phyloP scores from a whole-genome alignment of 92 coral and sea anemone species.

The Phenganax subtilis region DNA sequence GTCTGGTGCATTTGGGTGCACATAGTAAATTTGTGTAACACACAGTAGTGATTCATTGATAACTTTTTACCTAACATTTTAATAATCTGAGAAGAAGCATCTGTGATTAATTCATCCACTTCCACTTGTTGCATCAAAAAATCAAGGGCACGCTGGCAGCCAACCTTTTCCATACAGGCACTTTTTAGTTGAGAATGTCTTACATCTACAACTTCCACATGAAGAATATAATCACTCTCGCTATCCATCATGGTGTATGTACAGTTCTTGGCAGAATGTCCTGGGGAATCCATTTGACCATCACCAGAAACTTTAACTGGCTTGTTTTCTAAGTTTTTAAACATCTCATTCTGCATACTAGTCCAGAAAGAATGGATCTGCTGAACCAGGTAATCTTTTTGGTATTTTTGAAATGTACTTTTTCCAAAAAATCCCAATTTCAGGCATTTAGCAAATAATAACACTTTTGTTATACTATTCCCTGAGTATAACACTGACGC shows the following conservation, averaged over 20 bases:
- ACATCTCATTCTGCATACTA: background rate
- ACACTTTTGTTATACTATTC: background rate
- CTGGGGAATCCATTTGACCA: slow-evolving; percentile 13
- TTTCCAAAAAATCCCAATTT: background rate
- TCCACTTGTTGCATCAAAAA: background rate
- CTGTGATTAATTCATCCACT: slow-evolving; percentile 16
- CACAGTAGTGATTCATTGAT: too few relatives aligned
- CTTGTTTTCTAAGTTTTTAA: background rate
- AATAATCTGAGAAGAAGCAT: slow-evolving; percentile 28
- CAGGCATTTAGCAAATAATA: background rate
- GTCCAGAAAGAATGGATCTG: background rate
- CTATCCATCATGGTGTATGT: background rate
- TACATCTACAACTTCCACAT: background rate
- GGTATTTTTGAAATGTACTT: background rate
- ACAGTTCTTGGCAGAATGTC: background rate
- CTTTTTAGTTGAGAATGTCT: background rate
- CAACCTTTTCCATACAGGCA: slow-evolving; percentile 8
- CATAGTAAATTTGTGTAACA: too few relatives aligned
- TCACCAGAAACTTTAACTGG: background rate
- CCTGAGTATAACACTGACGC: slow-evolving; percentile 1
- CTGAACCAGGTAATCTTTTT: background rate
- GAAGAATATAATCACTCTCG: background rate
- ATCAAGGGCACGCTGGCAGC: slow-evolving; percentile 6
- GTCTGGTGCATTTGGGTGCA: too few relatives aligned
- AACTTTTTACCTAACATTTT: slow-evolving; percentile 24